A percentile compares a stretch with the other conserved stretches of the same genome.
phyloP scores from a whole-genome alignment of 2,113 vertebrate species.

The Hippoglossus stenolepis region DNA sequence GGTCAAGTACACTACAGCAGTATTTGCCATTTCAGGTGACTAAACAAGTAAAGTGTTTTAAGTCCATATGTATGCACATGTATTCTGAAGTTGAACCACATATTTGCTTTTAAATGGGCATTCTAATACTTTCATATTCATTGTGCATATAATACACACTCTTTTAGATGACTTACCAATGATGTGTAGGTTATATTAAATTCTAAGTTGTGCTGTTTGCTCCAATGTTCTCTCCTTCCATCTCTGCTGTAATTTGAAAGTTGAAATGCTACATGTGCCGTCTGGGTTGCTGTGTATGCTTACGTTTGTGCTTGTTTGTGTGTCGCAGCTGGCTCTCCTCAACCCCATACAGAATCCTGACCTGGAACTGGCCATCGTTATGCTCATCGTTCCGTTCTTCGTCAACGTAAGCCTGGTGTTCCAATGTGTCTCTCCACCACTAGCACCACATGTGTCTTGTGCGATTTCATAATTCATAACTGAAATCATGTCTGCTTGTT shows the following conservation, averaged over 20 bases:
- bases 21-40: neutral
- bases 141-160: too few species aligned
- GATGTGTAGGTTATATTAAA: neutral
- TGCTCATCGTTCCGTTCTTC: slow-evolving; percentile 98
- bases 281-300: neutral
- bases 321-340: slow-evolving; percentile 89
- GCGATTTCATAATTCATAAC: neutral
- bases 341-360: slow-evolving; percentile 93
- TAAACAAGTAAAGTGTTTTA: neutral
- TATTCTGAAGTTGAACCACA: too few species aligned
- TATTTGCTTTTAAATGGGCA: too few species aligned
- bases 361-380: slow-evolving; percentile 95
- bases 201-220: neutral
- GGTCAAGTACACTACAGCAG: neutral
- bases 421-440: neutral
- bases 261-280: too few species aligned
- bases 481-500: neutral
- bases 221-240: too few species aligned
- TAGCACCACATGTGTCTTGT: neutral
- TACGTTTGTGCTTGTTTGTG: slow-evolving; percentile 23
- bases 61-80: too few species aligned
- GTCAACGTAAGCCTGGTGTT: slow-evolving; percentile 89
- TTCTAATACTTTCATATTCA: too few species aligned
- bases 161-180: too few species aligned
- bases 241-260: too few species aligned